phyloP scores from a whole-genome alignment of 2,888 invertebrate genomes.

The Allygus modestus region DNA sequence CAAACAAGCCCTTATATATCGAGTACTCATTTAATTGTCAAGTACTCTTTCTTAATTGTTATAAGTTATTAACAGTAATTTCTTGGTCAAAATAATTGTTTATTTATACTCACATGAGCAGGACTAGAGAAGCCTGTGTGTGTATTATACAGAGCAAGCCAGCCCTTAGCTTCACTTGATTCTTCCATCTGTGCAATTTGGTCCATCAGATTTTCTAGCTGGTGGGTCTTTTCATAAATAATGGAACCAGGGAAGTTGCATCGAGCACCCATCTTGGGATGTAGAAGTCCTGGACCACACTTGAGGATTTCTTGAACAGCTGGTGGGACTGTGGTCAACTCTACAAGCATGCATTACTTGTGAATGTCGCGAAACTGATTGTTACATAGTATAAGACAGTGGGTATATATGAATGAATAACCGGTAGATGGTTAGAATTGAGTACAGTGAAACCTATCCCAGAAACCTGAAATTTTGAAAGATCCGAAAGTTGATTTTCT shows the following conservation, averaged over 20 bases:
- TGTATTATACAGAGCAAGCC: slow-evolving; percentile 78
- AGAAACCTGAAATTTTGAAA: too few species aligned
- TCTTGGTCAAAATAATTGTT: too few species aligned
- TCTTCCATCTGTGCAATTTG: slow-evolving; percentile 68
- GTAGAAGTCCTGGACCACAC: slow-evolving; percentile 72
- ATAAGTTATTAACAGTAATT: too few species aligned
- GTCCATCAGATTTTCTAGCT: slow-evolving; percentile 75
- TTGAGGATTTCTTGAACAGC: slow-evolving; percentile 33
- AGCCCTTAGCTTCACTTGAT: slow-evolving; percentile 76
- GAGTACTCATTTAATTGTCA: too few species aligned
- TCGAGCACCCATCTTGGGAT: slow-evolving; percentile 73
- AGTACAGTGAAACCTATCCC: too few species aligned
- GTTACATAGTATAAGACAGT: too few species aligned
- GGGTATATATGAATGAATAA: too few species aligned
- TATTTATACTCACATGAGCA: slow-evolving; percentile 73
- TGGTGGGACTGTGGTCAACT: slow-evolving; percentile 68
- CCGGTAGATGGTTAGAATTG: too few species aligned
- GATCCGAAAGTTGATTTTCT: too few species aligned
- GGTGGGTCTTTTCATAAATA: slow-evolving; percentile 75
- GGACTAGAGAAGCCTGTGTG: slow-evolving; percentile 77
- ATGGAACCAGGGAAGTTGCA: slow-evolving; percentile 77
- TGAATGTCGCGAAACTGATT: too few species aligned
- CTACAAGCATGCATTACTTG: slow-evolving; percentile 41
- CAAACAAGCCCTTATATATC: too few species aligned
- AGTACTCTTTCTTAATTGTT: too few species aligned